A percentile compares a stretch with the other conserved stretches of the same genome.
These are phyloP conservation scores for Manduca sexta DNA, from an alignment of 1,140 invertebrate species.

Conservation along the genomic window DNA sequence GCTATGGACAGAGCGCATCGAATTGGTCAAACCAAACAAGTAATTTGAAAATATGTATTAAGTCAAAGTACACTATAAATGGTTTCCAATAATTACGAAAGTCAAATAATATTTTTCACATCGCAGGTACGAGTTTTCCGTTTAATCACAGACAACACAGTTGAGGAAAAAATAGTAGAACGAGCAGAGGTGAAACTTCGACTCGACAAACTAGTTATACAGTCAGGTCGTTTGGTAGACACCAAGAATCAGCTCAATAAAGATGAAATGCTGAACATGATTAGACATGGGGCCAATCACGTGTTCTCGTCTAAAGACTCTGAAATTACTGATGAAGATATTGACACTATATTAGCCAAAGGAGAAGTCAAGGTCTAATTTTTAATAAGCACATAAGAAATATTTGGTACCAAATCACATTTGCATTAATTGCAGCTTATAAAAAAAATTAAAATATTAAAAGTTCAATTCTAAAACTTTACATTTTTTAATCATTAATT, in stretches of 20 bases:
- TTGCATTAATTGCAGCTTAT: no score
- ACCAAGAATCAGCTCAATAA: conserved; percentile 95
- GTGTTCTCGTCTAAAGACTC: conserved; percentile 99
- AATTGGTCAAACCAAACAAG: conserved; percentile 98
- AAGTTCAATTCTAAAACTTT: no score
- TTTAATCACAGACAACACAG: conserved; percentile 98
- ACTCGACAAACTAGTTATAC: conserved; percentile 97
- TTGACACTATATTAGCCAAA: conserved; percentile 94
- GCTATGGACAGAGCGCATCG: conserved; percentile 99
- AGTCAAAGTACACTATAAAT: no score
- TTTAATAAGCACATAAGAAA: neutral
- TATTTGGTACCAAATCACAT: no score
- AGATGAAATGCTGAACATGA: conserved; percentile 99
- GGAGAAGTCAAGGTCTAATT: conserved; percentile 86
- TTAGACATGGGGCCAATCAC: conserved; percentile 98
- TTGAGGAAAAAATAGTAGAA: conserved; percentile 99
- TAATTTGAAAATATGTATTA: conserved; percentile 48
- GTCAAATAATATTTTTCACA: no score
- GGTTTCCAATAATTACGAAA: no score
- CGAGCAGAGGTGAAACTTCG: conserved; percentile 97
- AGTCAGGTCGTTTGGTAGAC: conserved; percentile 96
- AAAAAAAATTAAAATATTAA: no score
- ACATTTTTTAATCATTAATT: no score
- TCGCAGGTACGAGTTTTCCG: conserved; percentile 86
- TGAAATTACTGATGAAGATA: conserved; percentile 98